Percentiles rank a stretch among this genome's conserved stretches.
phyloP scores from a whole-genome alignment of 2,797 vertebrate genomes.

The Cuniculus paca region DNA sequence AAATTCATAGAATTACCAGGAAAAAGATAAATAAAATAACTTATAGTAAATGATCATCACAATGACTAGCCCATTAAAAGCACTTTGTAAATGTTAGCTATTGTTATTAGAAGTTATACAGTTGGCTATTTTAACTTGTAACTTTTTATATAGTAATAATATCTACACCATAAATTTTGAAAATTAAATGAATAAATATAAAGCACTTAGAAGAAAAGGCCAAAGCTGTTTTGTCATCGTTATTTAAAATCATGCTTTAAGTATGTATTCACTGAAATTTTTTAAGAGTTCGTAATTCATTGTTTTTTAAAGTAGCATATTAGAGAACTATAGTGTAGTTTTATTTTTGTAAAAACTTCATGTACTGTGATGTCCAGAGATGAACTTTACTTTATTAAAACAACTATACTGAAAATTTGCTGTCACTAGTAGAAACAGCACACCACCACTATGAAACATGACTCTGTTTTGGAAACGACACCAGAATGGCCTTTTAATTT shows the following conservation, averaged over 20 bases:
- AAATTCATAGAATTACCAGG: constrained; percentile 1
- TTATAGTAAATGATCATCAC: constrained; percentile 4
- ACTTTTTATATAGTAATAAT: constrained; percentile 5
- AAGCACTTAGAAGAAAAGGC: not conserved
- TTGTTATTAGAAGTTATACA: constrained; percentile 34
- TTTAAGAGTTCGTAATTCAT: not conserved
- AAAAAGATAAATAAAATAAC: constrained; percentile 37
- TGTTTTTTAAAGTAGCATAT: constrained; percentile 13
- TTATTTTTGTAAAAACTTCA: not conserved
- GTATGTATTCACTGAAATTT: constrained; percentile 12
- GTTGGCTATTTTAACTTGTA: not conserved
- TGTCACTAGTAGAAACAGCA: constrained; percentile 25
- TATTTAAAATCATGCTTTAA: constrained; percentile 48
- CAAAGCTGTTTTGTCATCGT: constrained; percentile 14
- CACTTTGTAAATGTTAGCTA: constrained; percentile 53
- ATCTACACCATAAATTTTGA: constrained; percentile 49
- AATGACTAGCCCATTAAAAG: not conserved
- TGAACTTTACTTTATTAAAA: constrained; percentile 57
- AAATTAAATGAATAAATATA: constrained; percentile 51
- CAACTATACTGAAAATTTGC: constrained; percentile 30
- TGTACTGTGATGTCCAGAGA: not conserved
- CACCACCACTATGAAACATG: not conserved
- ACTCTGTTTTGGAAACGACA: constrained; percentile 67
- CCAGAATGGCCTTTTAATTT: constrained; percentile 68
- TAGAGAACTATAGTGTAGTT: not conserved